Evolutionary conservation across 2,888 invertebrate genomes (phyloP).

Genomic region (Cancer borealis): DNA sequence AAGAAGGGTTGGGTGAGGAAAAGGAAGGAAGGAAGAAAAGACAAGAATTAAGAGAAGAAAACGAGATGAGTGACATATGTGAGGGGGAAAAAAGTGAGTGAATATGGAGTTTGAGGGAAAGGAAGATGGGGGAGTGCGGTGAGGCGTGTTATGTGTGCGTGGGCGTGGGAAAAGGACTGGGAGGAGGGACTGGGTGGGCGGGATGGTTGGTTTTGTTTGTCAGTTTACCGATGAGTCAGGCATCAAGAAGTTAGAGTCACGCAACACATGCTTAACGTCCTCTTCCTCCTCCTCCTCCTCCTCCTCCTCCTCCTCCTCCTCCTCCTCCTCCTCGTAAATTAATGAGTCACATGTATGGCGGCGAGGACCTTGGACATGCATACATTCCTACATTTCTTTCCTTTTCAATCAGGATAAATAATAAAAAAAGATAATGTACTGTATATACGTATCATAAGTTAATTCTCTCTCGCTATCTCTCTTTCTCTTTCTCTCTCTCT

Average conservation of each 20-base stretch:
- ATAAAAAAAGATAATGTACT: too few relatives aligned
- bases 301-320: neutral
- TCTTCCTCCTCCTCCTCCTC: slow-evolving; percentile 11
- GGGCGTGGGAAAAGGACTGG: neutral
- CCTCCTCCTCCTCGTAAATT: neutral
- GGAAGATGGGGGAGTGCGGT: neutral
- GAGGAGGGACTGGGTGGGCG: neutral
- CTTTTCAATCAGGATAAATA: neutral
- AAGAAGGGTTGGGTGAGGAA: neutral
- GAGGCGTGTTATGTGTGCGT: neutral
- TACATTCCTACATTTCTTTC: neutral
- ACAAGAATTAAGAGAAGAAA: neutral
- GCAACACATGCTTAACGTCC: neutral
- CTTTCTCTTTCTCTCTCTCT: neutral
- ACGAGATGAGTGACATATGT: neutral
- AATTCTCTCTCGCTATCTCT: neutral
- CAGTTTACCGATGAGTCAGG: slow-evolving; percentile 4
- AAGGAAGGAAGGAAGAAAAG: neutral
- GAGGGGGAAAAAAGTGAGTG: neutral
- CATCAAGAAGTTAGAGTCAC: neutral
- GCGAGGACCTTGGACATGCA: neutral
- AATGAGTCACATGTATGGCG: neutral
- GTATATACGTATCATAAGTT: too few relatives aligned
- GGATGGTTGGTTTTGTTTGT: neutral
- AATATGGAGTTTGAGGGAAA: neutral